Conservation (phyloP, 2,888 invertebrate genomes). For the Agonopterix alstromeriana region DNA sequence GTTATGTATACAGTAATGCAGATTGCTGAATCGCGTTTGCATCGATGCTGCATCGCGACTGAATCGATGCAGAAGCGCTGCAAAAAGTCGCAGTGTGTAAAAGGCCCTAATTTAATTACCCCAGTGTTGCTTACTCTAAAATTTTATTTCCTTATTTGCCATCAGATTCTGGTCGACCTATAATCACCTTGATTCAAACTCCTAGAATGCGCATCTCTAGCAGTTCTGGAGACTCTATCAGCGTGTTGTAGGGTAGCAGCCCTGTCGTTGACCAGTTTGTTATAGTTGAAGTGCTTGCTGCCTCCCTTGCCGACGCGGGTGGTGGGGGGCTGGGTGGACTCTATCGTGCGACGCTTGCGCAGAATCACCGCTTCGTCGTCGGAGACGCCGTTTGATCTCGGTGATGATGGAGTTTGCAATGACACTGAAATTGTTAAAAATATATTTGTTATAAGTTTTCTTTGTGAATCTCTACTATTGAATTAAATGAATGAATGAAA, state of each 20-base stretch:
- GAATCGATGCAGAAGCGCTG: too few species aligned
- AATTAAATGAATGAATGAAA: too few species aligned
- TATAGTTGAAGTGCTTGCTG: slow-evolving; percentile 87
- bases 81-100: too few species aligned
- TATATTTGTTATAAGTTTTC: background rate
- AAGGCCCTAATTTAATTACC: too few species aligned
- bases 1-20: too few species aligned
- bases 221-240: slow-evolving; percentile 19
- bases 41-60: too few species aligned
- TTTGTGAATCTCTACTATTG: too few species aligned
- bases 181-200: slow-evolving; percentile 50
- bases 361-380: slow-evolving; percentile 44
- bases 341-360: slow-evolving; percentile 61
- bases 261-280: slow-evolving; percentile 86
- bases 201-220: slow-evolving; percentile 47
- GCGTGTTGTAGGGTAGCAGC: slow-evolving; percentile 18
- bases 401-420: slow-evolving; percentile 12
- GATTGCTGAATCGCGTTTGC: too few species aligned
- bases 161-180: too few species aligned
- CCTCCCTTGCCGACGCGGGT: slow-evolving; percentile 54
- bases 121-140: too few species aligned
- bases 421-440: slow-evolving; percentile 5
- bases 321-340: slow-evolving; percentile 55
- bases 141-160: too few species aligned
- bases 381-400: slow-evolving; percentile 27